phyloP scores from a whole-genome alignment of 2,797 vertebrate genomes.

The Phataginus tricuspis region DNA sequence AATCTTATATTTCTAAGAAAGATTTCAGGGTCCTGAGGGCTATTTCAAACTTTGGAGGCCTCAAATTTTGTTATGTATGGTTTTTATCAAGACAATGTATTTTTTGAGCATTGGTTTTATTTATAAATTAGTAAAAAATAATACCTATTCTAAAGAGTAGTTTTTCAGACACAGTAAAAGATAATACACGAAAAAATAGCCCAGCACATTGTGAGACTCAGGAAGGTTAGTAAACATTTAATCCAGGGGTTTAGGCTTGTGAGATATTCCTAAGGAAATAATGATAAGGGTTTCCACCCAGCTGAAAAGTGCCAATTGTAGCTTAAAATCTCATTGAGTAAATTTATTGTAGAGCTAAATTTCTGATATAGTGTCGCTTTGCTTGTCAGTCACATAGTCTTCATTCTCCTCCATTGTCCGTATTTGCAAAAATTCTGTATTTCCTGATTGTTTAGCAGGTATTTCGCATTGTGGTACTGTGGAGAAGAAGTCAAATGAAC shows the following conservation, averaged over 20 bases:
- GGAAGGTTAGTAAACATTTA: neutral
- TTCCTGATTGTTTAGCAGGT: neutral
- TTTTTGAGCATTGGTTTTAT: neutral
- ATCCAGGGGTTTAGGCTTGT: neutral
- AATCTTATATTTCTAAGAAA: neutral
- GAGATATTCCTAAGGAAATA: neutral
- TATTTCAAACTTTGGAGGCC: neutral
- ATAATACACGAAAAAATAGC: neutral
- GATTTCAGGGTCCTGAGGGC: neutral
- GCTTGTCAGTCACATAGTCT: neutral
- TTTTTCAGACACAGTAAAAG: neutral
- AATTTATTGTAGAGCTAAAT: neutral
- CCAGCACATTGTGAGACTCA: neutral
- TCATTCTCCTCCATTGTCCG: neutral
- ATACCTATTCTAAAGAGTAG: neutral
- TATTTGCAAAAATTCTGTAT: neutral
- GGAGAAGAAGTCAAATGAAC: neutral
- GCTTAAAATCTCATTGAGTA: neutral
- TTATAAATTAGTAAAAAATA: neutral
- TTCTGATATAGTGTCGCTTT: neutral
- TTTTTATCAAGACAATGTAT: neutral
- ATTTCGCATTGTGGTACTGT: neutral
- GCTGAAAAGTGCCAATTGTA: neutral
- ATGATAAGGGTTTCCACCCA: neutral
- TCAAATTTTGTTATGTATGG: neutral